These are phyloP conservation scores for rabbit (Oryctolagus cuniculus) DNA, from an alignment of 2,113 vertebrate species.

Conservation along the genomic window DNA sequence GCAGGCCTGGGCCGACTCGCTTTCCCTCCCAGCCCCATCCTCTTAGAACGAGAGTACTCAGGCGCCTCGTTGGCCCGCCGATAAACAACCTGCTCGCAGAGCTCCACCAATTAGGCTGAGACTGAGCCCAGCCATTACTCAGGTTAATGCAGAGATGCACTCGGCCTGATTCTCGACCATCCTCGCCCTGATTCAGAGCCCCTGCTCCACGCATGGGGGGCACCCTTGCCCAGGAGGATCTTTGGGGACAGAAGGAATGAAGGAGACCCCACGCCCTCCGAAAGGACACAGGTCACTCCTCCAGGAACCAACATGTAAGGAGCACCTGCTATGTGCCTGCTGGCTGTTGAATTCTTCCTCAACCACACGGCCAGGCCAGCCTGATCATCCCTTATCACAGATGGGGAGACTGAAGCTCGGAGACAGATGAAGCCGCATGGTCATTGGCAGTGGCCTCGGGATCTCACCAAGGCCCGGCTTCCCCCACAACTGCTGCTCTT, in stretches of 20 bases:
- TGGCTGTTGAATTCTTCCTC: not conserved
- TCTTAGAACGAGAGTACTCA: slow-evolving; percentile 73
- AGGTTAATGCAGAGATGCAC: not conserved
- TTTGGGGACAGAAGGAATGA: not conserved
- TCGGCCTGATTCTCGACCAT: not conserved
- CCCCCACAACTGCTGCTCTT: not conserved
- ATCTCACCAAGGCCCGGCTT: not conserved
- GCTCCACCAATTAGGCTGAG: slow-evolving; percentile 40
- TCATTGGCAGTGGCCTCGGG: not conserved
- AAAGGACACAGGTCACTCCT: not conserved
- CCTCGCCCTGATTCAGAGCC: rapidly evolving
- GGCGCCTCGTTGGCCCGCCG: not conserved
- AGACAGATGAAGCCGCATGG: not conserved
- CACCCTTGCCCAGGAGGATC: not conserved
- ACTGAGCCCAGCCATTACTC: slow-evolving; percentile 29
- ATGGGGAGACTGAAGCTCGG: slow-evolving; percentile 9
- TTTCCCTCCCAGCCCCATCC: slow-evolving; percentile 74
- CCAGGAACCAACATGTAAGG: not conserved
- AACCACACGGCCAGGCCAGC: not conserved
- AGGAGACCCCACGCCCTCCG: not conserved
- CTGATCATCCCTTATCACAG: not conserved
- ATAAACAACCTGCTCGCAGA: slow-evolving; percentile 25
- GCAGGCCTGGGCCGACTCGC: slow-evolving; percentile 76
- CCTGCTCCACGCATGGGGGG: not conserved
- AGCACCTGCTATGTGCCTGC: not conserved